These are phyloP conservation scores for Coleophora deauratella DNA, from an alignment of 2,888 invertebrate species.

Conservation along the genomic window DNA sequence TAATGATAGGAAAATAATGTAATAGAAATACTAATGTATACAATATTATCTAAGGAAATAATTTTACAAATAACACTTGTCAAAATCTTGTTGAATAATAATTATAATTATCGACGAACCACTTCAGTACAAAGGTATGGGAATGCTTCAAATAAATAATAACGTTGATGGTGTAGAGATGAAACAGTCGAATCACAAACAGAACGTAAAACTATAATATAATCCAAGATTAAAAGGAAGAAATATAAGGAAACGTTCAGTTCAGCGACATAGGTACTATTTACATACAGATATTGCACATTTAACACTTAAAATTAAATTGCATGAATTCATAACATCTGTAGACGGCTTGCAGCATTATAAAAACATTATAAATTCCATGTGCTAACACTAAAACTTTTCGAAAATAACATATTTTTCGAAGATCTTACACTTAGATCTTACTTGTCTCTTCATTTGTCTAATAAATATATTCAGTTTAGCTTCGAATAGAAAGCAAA, in stretches of 20 bases:
- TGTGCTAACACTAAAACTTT: constrained; percentile 26
- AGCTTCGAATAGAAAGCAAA: background rate
- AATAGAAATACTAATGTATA: constrained; percentile 68
- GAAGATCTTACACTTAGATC: constrained; percentile 16
- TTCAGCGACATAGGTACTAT: constrained; percentile 29
- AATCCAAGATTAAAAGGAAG: constrained; percentile 32
- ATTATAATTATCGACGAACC: constrained; percentile 26
- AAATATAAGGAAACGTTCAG: no score
- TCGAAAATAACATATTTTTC: constrained; percentile 1
- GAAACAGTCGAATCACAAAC: constrained; percentile 16
- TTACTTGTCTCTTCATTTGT: no score
- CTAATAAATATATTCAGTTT: no score
- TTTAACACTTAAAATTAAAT: constrained; percentile 65
- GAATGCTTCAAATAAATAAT: constrained; percentile 67
- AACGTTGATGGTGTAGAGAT: constrained; percentile 41
- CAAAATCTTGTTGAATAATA: constrained; percentile 33
- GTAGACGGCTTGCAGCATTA: constrained; percentile 39
- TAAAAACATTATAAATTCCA: constrained; percentile 29
- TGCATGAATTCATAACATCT: constrained; percentile 47
- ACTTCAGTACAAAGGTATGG: constrained; percentile 43
- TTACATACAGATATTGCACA: constrained; percentile 68
- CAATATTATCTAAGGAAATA: constrained; percentile 57
- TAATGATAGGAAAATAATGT: constrained; percentile 69
- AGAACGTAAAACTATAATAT: constrained; percentile 23
- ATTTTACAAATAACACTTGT: constrained; percentile 49